Evolutionary conservation across 1,140 invertebrate genomes (phyloP).

Genomic region (Globodera rostochiensis): DNA sequence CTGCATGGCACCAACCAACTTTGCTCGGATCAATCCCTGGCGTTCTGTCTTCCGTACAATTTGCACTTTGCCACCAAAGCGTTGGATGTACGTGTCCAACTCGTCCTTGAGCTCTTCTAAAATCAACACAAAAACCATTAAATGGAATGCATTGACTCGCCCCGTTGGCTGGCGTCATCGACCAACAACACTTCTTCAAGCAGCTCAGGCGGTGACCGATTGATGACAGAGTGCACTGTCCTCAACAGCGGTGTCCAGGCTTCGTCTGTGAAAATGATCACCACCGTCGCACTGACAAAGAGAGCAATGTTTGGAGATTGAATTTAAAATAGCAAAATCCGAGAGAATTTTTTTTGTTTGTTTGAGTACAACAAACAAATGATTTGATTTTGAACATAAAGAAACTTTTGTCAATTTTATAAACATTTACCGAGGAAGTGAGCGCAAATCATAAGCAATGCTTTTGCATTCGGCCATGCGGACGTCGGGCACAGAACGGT

Average conservation of each 20-base stretch:
- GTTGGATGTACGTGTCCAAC: constrained; percentile 76
- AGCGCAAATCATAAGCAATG: constrained; percentile 38
- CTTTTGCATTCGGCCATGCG: constrained; percentile 41
- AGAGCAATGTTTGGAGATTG: neutral
- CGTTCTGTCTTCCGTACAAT: constrained; percentile 77
- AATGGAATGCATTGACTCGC: constrained; percentile 58
- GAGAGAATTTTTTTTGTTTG: neutral
- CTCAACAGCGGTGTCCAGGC: constrained; percentile 80
- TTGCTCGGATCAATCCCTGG: constrained; percentile 81
- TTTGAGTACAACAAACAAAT: constrained; percentile 71
- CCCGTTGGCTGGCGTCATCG: constrained; percentile 82
- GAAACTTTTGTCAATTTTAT: too few species aligned
- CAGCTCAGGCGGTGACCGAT: constrained; percentile 74
- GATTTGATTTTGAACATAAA: too few species aligned
- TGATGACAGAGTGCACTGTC: constrained; percentile 84
- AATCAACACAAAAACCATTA: constrained; percentile 15
- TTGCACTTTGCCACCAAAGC: constrained; percentile 70
- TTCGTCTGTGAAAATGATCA: constrained; percentile 82
- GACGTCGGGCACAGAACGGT: constrained; percentile 41
- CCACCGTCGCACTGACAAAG: constrained; percentile 30
- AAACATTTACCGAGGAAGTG: constrained; percentile 33
- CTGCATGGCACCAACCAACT: constrained; percentile 77
- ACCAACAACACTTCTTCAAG: constrained; percentile 84
- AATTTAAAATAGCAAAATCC: neutral
- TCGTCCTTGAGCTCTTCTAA: constrained; percentile 75